Conservation (phyloP, 2,888 invertebrate genomes). For the Macrophya annulata region DNA sequence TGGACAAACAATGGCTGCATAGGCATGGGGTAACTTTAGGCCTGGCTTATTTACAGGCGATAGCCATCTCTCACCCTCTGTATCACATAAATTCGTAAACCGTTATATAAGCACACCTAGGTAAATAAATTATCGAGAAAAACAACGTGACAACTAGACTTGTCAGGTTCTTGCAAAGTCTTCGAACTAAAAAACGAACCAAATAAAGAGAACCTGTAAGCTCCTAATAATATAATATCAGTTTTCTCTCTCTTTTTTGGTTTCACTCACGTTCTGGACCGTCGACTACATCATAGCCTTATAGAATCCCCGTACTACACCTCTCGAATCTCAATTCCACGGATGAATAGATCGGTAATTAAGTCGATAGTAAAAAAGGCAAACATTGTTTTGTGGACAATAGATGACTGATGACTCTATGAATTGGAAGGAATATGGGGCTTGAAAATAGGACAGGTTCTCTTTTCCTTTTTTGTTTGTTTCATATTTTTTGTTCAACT, state of each 20-base stretch:
- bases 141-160: slow-evolving; percentile 8
- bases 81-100: slow-evolving; percentile 51
- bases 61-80: slow-evolving; percentile 64
- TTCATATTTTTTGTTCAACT: slow-evolving; percentile 39
- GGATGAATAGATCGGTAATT: slow-evolving; percentile 54
- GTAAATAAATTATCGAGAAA: slow-evolving; percentile 24
- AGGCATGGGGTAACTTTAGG: slow-evolving; percentile 68
- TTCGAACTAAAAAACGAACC: not conserved
- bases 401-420: slow-evolving; percentile 54
- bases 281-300: slow-evolving; percentile 1
- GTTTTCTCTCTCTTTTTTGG: not conserved
- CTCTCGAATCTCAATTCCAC: slow-evolving; percentile 47
- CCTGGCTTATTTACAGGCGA: slow-evolving; percentile 70
- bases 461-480: not conserved
- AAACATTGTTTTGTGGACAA: slow-evolving; percentile 56
- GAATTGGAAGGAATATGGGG: slow-evolving; percentile 30
- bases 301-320: not conserved
- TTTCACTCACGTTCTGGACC: not conserved
- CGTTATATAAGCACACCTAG: slow-evolving; percentile 10
- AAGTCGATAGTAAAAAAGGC: slow-evolving; percentile 50
- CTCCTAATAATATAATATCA: not conserved
- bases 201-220: not conserved
- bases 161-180: not conserved
- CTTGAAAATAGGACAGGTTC: not conserved
- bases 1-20: slow-evolving; percentile 67